Conservation (phyloP, 1,140 invertebrate species). For the Drosophila sulfurigaster region DNA sequence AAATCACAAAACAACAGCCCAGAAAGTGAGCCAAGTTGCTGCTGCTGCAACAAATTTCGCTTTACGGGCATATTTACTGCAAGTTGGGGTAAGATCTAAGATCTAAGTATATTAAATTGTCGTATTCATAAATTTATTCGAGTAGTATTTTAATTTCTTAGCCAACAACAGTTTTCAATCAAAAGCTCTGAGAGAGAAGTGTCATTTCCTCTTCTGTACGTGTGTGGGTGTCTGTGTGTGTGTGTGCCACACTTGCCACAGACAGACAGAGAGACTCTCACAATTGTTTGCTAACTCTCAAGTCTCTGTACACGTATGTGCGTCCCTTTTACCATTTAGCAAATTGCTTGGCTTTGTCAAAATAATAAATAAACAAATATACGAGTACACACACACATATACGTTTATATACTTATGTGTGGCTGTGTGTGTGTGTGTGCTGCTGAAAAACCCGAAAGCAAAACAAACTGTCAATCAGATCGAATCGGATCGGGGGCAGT, state of each 20-base stretch:
- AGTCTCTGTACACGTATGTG: conserved; percentile 50
- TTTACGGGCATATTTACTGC: conserved; percentile 3
- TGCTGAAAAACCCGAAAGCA: conserved; percentile 38
- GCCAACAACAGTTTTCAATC: conserved; percentile 26
- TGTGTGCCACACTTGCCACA: not conserved
- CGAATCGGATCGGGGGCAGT: conserved; percentile 36
- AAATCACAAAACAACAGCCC: conserved; percentile 61
- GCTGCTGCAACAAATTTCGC: conserved; percentile 9
- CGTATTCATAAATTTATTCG: conserved; percentile 3
- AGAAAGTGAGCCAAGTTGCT: no score
- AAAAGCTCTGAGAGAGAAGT: conserved; percentile 14
- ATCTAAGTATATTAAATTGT: not conserved
- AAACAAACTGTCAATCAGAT: conserved; percentile 57
- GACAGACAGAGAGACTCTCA: conserved; percentile 4
- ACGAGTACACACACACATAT: conserved; percentile 1
- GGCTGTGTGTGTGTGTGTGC: conserved; percentile 12
- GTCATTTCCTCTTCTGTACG: conserved; percentile 13
- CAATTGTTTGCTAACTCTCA: conserved; percentile 71
- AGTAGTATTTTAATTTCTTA: conserved; percentile 16
- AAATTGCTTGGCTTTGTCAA: conserved; percentile 81
- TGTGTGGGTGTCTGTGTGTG: not conserved
- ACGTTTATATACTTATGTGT: conserved; percentile 3
- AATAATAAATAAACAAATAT: conserved; percentile 82
- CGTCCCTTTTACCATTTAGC: conserved; percentile 67
- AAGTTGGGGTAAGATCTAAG: not conserved